A percentile compares a stretch with the other conserved stretches of the same genome.
Conservation (phyloP, 2,797 vertebrate genomes). For the Falco peregrinus region DNA sequence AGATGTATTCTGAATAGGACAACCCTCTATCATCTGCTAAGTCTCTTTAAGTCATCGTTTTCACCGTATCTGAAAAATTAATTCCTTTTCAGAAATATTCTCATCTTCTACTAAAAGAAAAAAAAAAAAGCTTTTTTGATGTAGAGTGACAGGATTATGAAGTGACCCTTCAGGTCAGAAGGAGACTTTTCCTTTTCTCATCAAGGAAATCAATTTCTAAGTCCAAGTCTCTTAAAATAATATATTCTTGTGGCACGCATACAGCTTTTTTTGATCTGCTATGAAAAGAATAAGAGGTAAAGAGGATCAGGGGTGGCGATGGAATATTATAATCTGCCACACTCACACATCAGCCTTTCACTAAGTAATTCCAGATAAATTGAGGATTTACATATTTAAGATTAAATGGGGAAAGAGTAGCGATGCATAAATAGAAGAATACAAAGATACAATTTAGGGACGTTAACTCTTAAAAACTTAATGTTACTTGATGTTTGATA, state of each 20-base stretch:
- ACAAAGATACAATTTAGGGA: conserved; percentile 68
- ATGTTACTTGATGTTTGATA: conserved; percentile 19
- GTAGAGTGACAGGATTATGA: conserved; percentile 80
- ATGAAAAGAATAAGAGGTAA: conserved; percentile 85
- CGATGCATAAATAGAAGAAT: conserved; percentile 73
- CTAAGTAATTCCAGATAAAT: conserved; percentile 86
- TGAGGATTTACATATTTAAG: conserved; percentile 88
- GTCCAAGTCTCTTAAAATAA: conserved; percentile 86
- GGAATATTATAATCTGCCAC: conserved; percentile 84
- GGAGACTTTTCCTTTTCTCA: conserved; percentile 84
- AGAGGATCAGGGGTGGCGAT: conserved; percentile 84
- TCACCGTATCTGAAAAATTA: conserved; percentile 81
- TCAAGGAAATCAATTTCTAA: conserved; percentile 87
- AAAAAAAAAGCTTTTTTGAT: conserved; percentile 75
- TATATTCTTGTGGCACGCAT: conserved; percentile 80
- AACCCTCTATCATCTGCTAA: conserved; percentile 70
- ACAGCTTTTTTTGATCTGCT: conserved; percentile 81
- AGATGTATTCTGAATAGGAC: conserved; percentile 70
- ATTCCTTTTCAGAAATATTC: conserved; percentile 84
- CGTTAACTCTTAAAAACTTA: conserved; percentile 77
- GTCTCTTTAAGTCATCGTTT: conserved; percentile 77
- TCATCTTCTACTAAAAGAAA: conserved; percentile 77
- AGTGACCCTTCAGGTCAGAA: conserved; percentile 81
- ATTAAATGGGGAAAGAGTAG: conserved; percentile 78
- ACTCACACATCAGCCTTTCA: conserved; percentile 83